Conservation (phyloP, 1,140 invertebrate genomes). For the Tachypleus tridentatus region DNA sequence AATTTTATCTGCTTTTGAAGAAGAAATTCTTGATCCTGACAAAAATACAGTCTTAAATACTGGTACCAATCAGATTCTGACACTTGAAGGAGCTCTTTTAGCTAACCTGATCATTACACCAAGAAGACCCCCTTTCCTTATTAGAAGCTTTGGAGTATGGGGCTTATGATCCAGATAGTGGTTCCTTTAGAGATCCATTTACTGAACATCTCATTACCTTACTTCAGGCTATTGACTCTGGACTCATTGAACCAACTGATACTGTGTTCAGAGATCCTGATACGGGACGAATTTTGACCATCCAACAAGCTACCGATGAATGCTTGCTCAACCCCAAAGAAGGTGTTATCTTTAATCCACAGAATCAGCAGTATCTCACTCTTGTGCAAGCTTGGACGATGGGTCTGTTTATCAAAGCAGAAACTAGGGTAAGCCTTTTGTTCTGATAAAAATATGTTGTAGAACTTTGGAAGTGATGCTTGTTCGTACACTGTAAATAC, state of each 20-base stretch:
- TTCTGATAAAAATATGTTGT: too few relatives aligned
- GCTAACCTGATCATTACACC: constrained; percentile 72
- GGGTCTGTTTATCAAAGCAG: constrained; percentile 72
- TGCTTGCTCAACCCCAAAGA: constrained; percentile 62
- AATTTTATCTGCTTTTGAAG: constrained; percentile 61
- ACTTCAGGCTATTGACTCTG: constrained; percentile 57
- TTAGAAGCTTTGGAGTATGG: constrained; percentile 34
- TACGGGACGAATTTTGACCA: constrained; percentile 42
- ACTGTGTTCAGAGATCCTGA: constrained; percentile 52
- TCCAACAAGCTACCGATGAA: constrained; percentile 56
- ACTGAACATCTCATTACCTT: constrained; percentile 53
- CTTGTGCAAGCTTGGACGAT: constrained; percentile 74
- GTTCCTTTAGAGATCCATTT: constrained; percentile 53
- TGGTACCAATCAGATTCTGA: constrained; percentile 60
- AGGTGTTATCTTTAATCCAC: constrained; percentile 48
- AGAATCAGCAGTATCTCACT: constrained; percentile 45
- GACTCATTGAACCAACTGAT: constrained; percentile 56
- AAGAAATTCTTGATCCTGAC: constrained; percentile 62
- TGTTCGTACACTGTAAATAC: too few relatives aligned
- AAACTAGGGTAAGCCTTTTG: constrained; percentile 67
- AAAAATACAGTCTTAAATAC: constrained; percentile 77
- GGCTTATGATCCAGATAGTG: constrained; percentile 52
- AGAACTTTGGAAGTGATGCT: too few relatives aligned
- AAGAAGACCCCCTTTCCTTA: constrained; percentile 41
- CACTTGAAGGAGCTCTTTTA: constrained; percentile 63